phyloP scores from a whole-genome alignment of 2,888 invertebrate genomes.

The Drosophila tripunctata region DNA sequence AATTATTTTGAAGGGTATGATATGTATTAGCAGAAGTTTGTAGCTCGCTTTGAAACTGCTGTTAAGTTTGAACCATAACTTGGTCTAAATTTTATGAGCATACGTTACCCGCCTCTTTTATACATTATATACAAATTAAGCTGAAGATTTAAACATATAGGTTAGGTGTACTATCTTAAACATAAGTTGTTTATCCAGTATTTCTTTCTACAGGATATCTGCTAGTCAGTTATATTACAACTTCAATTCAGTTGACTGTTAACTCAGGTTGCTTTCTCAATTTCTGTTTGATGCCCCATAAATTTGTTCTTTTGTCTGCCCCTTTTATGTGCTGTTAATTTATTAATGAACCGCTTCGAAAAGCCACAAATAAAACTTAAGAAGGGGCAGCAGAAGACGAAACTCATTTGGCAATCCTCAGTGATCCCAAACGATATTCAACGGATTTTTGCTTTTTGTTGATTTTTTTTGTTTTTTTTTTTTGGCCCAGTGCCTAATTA shows the following conservation, averaged over 20 bases:
- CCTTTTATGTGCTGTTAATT: conserved; percentile 66
- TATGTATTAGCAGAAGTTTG: neutral
- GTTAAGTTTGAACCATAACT: too few species aligned
- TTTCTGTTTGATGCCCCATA: conserved; percentile 35
- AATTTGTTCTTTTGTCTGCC: conserved; percentile 55
- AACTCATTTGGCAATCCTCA: conserved; percentile 50
- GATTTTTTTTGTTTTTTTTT: conserved; percentile 49
- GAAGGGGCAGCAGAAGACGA: conserved; percentile 10
- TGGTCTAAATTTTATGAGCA: too few species aligned
- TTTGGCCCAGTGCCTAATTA: conserved; percentile 61
- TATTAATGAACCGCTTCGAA: conserved; percentile 70
- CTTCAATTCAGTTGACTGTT: conserved; percentile 1
- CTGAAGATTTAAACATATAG: too few species aligned
- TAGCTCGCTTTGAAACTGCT: too few species aligned
- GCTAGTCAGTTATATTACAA: neutral
- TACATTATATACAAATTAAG: too few species aligned
- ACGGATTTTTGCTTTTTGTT: too few species aligned
- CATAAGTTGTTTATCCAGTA: too few species aligned
- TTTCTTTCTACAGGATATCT: conserved; percentile 9
- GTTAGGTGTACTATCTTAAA: too few species aligned
- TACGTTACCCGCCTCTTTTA: too few species aligned
- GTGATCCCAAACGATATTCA: conserved; percentile 29
- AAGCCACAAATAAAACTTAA: conserved; percentile 28
- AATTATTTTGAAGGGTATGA: neutral
- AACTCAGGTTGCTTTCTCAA: conserved; percentile 11